Percentiles rank a stretch among this genome's conserved stretches.
phyloP scores from a whole-genome alignment of 2,888 invertebrate genomes.

The Pachycephus smyrnensis region DNA sequence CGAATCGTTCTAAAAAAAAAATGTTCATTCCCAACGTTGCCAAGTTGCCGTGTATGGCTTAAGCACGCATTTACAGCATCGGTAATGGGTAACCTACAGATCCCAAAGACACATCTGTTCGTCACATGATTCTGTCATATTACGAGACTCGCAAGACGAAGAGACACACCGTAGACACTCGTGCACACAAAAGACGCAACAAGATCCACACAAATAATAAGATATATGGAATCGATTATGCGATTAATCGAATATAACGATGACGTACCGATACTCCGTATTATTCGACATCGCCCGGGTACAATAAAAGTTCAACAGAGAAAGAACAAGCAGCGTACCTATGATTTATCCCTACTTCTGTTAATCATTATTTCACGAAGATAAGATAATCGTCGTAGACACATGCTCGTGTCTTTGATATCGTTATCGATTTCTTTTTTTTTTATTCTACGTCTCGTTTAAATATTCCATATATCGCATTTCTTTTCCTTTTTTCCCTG shows the following conservation, averaged over 20 bases:
- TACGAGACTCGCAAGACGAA: neutral
- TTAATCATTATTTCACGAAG: neutral
- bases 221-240: neutral
- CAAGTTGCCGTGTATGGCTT: too few species aligned
- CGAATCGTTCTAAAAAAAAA: too few species aligned
- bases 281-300: neutral
- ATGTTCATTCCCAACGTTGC: too few species aligned
- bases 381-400: neutral
- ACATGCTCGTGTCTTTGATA: neutral
- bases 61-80: too few species aligned
- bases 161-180: neutral
- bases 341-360: too few species aligned
- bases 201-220: neutral
- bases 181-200: neutral
- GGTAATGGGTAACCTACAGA: neutral
- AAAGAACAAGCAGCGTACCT: too few species aligned
- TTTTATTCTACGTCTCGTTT: neutral
- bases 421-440: neutral
- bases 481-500: too few species aligned
- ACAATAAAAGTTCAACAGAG: neutral
- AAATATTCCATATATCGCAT: neutral
- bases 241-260: neutral
- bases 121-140: neutral
- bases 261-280: neutral
- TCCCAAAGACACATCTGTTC: neutral